phyloP scores from a whole-genome alignment of 2,888 invertebrate species.

The Volucella zonaria region DNA sequence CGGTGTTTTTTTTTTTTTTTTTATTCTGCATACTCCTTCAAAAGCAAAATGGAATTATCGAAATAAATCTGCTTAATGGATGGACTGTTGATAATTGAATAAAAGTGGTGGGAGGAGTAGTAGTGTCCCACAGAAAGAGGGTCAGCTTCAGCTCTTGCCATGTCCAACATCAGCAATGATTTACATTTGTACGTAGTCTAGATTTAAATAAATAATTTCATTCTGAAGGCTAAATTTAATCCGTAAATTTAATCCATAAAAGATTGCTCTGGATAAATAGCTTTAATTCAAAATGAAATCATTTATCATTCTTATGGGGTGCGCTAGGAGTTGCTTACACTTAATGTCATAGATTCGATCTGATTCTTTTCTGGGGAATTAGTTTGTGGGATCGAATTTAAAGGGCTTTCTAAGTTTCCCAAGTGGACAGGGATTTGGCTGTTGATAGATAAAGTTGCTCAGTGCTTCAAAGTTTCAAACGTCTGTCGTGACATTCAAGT shows the following conservation, averaged over 20 bases:
- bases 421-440: too few species aligned
- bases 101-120: constrained; percentile 29
- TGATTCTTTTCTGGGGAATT: not conserved
- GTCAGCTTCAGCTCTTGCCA: not conserved
- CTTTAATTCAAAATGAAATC: constrained; percentile 48
- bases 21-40: constrained; percentile 44
- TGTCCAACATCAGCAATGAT: constrained; percentile 24
- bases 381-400: not conserved
- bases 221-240: constrained; percentile 57
- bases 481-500: too few species aligned
- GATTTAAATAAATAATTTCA: constrained; percentile 65
- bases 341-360: constrained; percentile 9
- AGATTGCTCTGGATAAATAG: constrained; percentile 47
- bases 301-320: constrained; percentile 48
- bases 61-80: constrained; percentile 72
- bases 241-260: not conserved
- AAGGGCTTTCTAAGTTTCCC: too few species aligned
- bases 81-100: constrained; percentile 72
- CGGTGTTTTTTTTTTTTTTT: constrained; percentile 10
- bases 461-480: too few species aligned
- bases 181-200: constrained; percentile 50
- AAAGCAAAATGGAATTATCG: constrained; percentile 67
- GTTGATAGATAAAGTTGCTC: too few species aligned
- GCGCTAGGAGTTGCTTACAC: constrained; percentile 5
- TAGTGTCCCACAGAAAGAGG: not conserved